Conservation (phyloP, 1,140 invertebrate species). For the Temnothorax nylanderi region DNA sequence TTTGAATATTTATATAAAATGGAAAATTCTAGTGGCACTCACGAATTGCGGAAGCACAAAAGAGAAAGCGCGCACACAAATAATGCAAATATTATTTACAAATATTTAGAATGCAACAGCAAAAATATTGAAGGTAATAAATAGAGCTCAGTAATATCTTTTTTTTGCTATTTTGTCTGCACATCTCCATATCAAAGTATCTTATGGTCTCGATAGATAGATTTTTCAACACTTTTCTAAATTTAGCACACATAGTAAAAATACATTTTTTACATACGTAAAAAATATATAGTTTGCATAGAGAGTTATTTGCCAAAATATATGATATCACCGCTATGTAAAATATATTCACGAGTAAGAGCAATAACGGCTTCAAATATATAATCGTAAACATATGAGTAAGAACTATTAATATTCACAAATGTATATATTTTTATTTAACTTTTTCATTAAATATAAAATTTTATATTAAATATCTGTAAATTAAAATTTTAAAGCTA, state of each 20-base stretch:
- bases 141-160: not conserved
- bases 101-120: not conserved
- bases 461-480: not conserved
- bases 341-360: not conserved
- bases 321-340: not conserved
- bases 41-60: not conserved
- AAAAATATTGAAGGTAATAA: conserved; percentile 25
- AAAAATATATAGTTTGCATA: not conserved
- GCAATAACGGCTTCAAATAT: not conserved
- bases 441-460: not conserved
- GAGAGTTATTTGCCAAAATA: not conserved
- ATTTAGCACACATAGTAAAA: not conserved
- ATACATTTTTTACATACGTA: no score
- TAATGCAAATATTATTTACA: conserved; percentile 32
- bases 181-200: conserved; percentile 22
- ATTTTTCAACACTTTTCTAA: not conserved
- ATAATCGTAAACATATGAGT: not conserved
- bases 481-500: not conserved
- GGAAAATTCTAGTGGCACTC: not conserved
- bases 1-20: conserved; percentile 41
- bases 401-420: not conserved
- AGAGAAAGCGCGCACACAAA: not conserved
- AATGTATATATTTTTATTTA: not conserved
- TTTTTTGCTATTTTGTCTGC: not conserved
- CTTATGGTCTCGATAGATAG: not conserved